phyloP scores from a whole-genome alignment of 2,888 invertebrate genomes.

The Malthinus flaveolus region DNA sequence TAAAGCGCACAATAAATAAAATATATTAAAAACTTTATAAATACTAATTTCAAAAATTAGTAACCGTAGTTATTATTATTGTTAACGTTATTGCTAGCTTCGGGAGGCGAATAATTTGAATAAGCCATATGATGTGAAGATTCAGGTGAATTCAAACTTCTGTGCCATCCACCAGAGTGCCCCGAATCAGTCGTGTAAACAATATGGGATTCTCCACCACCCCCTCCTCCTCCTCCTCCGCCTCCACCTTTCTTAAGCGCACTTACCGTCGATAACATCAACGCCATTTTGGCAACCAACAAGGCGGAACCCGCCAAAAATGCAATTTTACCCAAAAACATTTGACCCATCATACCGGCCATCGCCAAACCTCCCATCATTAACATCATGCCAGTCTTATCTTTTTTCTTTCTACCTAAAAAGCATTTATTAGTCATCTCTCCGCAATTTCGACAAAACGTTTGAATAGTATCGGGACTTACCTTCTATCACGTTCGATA shows the following conservation, averaged over 20 bases:
- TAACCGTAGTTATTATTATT: conserved; percentile 8
- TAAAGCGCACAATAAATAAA: conserved; percentile 6
- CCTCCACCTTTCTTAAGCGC: conserved; percentile 66
- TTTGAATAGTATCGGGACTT: conserved; percentile 10
- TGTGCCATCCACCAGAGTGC: conserved; percentile 44
- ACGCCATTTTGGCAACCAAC: conserved; percentile 67
- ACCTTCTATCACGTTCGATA: conserved; percentile 49
- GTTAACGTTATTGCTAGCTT: neutral
- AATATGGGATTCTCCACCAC: conserved; percentile 54
- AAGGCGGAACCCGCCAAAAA: conserved; percentile 69
- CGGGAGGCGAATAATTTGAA: neutral
- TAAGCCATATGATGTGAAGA: conserved; percentile 1
- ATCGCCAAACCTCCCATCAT: conserved; percentile 65
- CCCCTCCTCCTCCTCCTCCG: conserved; percentile 56
- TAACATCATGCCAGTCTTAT: conserved; percentile 55
- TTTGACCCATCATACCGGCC: conserved; percentile 66
- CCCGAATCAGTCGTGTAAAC: conserved; percentile 57
- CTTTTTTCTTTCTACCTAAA: conserved; percentile 36
- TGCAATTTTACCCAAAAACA: conserved; percentile 70
- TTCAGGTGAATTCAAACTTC: conserved; percentile 31
- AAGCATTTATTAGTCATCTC: neutral
- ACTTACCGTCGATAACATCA: conserved; percentile 64
- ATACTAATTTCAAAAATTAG: neutral
- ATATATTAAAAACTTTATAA: neutral
- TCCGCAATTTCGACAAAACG: neutral